Evolutionary conservation across 1,140 invertebrate species (phyloP).

Genomic region (Protaetia brevitarsis): DNA sequence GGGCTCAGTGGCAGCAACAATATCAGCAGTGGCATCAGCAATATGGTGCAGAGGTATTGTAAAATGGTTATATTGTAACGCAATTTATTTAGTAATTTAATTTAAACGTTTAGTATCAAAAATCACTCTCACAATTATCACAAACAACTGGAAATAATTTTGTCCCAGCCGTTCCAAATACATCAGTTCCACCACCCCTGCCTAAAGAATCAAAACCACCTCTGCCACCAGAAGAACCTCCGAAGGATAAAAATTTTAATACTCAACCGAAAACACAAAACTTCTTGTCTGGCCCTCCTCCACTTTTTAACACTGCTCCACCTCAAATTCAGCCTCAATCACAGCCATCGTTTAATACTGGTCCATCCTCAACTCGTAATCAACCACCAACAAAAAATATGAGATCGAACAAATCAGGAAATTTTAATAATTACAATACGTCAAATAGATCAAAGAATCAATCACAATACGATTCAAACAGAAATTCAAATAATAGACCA

Average conservation of each 20-base stretch:
- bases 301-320: slow-evolving; percentile 24
- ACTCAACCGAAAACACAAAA: slow-evolving; percentile 25
- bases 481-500: not conserved
- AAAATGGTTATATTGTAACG: too few species aligned
- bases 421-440: slow-evolving; percentile 6
- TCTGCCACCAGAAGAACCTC: slow-evolving; percentile 50
- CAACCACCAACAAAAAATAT: not conserved
- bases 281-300: slow-evolving; percentile 30
- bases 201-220: slow-evolving; percentile 54
- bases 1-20: slow-evolving; percentile 80
- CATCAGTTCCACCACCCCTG: slow-evolving; percentile 47
- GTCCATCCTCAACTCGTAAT: not conserved
- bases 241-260: slow-evolving; percentile 21
- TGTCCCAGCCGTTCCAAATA: slow-evolving; percentile 44
- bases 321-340: slow-evolving; percentile 15
- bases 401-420: not conserved
- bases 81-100: too few species aligned
- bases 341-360: not conserved
- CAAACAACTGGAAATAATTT: slow-evolving; percentile 40
- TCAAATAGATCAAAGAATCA: slow-evolving; percentile 12
- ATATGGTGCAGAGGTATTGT: slow-evolving; percentile 77
- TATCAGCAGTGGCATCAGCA: slow-evolving; percentile 81
- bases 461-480: not conserved
- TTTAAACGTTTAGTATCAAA: slow-evolving; percentile 42
- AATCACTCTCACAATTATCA: slow-evolving; percentile 47